These are phyloP conservation scores for Heterochromis multidens DNA, from an alignment of 2,113 vertebrate genomes.

Conservation along the genomic window DNA sequence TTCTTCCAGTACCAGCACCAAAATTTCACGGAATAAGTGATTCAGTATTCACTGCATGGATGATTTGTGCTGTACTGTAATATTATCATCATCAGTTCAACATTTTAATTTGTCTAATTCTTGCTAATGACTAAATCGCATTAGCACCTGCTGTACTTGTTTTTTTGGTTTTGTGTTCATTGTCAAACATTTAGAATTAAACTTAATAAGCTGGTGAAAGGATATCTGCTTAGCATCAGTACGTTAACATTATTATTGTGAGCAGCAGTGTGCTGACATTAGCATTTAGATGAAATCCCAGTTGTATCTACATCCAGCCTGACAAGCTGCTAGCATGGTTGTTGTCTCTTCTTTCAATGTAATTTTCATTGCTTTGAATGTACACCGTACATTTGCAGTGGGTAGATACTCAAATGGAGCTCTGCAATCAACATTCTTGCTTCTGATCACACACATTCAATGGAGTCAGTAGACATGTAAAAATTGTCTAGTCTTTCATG, in stretches of 20 bases:
- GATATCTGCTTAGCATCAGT: neutral
- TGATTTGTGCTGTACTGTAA: neutral
- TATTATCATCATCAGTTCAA: neutral
- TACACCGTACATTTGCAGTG: neutral
- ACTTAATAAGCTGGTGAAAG: neutral
- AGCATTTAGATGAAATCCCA: neutral
- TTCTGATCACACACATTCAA: neutral
- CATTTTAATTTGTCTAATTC: neutral
- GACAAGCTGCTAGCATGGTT: neutral
- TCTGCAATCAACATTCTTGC: neutral
- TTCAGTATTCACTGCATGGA: neutral
- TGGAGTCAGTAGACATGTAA: neutral
- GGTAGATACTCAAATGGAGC: neutral
- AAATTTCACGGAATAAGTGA: too few relatives aligned
- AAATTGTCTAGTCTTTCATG: neutral
- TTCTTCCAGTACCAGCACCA: neutral
- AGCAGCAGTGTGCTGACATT: neutral
- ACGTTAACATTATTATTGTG: neutral
- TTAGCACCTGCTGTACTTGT: neutral
- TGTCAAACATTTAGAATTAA: neutral
- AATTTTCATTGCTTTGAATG: neutral
- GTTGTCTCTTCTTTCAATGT: neutral
- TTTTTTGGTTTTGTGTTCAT: neutral
- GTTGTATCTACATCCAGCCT: neutral
- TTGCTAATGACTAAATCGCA: neutral